Evolutionary conservation across 2,888 invertebrate genomes (phyloP).

Genomic region (Cordilura impudica): DNA sequence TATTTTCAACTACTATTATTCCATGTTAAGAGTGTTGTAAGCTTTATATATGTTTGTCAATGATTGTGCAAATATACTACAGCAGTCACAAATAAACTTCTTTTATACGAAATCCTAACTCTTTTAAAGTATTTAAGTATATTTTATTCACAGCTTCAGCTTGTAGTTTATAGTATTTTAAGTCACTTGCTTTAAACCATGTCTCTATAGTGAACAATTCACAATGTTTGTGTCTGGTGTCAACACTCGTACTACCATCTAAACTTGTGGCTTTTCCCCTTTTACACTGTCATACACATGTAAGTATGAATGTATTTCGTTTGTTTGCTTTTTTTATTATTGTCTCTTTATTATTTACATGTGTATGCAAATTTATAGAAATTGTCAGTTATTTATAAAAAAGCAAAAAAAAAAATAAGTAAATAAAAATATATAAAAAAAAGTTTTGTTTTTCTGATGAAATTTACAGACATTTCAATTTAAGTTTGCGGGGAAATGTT

Average conservation of each 20-base stretch:
- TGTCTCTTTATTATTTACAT: constrained; percentile 10
- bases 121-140: constrained; percentile 20
- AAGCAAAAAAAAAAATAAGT: too few relatives aligned
- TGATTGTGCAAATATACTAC: constrained; percentile 16
- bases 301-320: not conserved
- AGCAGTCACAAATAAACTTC: constrained; percentile 33
- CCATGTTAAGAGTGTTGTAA: not conserved
- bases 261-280: constrained; percentile 57
- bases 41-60: constrained; percentile 26
- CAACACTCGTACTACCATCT: constrained; percentile 57
- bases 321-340: not conserved
- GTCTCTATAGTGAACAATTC: constrained; percentile 49
- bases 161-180: constrained; percentile 5
- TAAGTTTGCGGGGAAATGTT: too few relatives aligned
- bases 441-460: too few relatives aligned
- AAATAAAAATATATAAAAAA: constrained; percentile 5
- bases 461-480: too few relatives aligned
- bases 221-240: constrained; percentile 45
- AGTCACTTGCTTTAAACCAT: constrained; percentile 32
- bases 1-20: too few relatives aligned
- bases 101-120: constrained; percentile 26
- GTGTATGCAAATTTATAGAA: constrained; percentile 52
- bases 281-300: constrained; percentile 51
- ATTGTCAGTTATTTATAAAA: constrained; percentile 36
- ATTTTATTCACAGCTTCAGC: constrained; percentile 18